Evolutionary conservation across 2,888 invertebrate genomes (phyloP), one percentile per base, ranked within the genome.

Genomic region (Drosophila histrio): DNA sequence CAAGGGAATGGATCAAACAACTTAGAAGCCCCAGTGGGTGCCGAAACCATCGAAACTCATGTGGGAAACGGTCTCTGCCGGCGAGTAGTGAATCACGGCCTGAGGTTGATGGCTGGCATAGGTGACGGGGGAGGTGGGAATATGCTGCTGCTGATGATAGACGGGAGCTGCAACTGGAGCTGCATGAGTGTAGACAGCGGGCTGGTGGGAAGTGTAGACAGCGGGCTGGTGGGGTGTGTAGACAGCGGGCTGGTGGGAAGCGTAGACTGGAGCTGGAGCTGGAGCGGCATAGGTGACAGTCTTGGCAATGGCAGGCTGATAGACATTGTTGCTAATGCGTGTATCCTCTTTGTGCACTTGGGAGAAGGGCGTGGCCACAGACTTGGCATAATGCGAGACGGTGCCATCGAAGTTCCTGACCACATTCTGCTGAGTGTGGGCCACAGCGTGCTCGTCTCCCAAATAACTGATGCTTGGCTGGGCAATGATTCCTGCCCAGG

Each of bases 1-100:
- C 7, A 44, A 60, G 5, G 2, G 0, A 0, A 7, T 5, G 11
- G 7, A 5, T 5, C 1, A 13, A 8, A 2, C 1, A 1, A 38
- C 9, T 44, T 94, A 95, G 93, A 94, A 95, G 79, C 93, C 94
- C 91, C 95, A 95, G 76, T 93, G 93, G 73, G 94, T 93, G 76
- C 94, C 94, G 60, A 94, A 93, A 65, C 94, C 95, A 76, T 92
- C 93, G 93, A 95, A 95, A 78, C 93, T 92, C 68, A 94, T 93
- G 90, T 95, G 94, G 63, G 95, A 94, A 36, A 94, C 94, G 61
- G 93, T 93, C 74, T 94, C 93, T 32, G 94, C 94, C 36, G 94
- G 94, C 26, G 92, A 72, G 89, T 93, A 82, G 85, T 91, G 81
- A 74, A 94, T 85, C 46, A 90, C 78, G 7, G 61, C 50, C 22